Evolutionary conservation across 2,797 vertebrate genomes (phyloP), one percentile per base, ranked within the genome.

Genomic region (Podargus strigoides): DNA sequence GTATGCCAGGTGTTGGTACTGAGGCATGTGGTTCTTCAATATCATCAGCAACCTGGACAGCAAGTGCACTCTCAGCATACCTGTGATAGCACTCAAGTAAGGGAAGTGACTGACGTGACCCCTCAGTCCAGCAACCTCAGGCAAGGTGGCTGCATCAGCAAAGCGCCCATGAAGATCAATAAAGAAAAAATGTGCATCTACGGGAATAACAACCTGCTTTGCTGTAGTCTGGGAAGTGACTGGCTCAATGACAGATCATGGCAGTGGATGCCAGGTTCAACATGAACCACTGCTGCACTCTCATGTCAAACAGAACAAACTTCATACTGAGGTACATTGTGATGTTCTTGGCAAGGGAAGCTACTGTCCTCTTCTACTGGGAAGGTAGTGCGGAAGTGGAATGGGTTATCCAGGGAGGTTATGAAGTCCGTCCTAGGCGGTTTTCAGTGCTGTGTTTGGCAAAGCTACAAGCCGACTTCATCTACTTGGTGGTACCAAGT

Each of bases 11-110:
- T 55, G 5, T 14, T 53, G 22, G 62, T 46, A 1, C 11, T 28
- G 60, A 44, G 46, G 12, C 13, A 2, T 1, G 1, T 4, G 39
- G 10, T 2, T 83, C 24, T 4, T 79, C 23, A 12, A 3, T n/a
- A 36, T 62, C 70, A 55, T 23, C 85, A 53, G 44, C 41, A 79
- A 62, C 20, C 50, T 4, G 20, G 11, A 10, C 46, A 47, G 27
- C 0, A 4, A 27, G 30, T 7, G 7, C 2, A 6, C 4, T 7
- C 28, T 20, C 44, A 49, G 64, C 21, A 86, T 75, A 56, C 7
- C 7, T 14, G n/a, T 0, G 0, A 10, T 3, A 3, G 22, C 20
- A 10, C 42, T 37, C 10, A n/a, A 5, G n/a, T 34, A 15, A 24
- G 7, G 27, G 30, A 9, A 34, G 10, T 41, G 60, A 32, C 17